Conservation (phyloP, 2,797 vertebrate genomes). For the Cryptoblepharus egeriae region DNA sequence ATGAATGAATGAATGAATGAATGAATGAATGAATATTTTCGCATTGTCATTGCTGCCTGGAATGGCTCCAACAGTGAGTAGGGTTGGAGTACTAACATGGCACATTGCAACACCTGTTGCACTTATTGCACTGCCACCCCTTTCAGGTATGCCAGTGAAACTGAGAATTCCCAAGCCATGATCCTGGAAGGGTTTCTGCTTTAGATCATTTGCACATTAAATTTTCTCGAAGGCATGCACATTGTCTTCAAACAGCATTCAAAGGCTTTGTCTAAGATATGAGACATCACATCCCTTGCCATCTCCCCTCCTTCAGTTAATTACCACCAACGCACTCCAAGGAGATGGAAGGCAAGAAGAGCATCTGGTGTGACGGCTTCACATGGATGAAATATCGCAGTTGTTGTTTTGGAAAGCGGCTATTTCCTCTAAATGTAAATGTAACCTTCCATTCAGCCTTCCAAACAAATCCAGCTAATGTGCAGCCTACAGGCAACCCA, state of each 20-base stretch:
- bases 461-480: not conserved
- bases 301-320: constrained; percentile 30
- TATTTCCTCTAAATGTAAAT: not conserved
- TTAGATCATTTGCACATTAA: not conserved
- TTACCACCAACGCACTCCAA: constrained; percentile 33
- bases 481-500: not conserved
- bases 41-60: too few species aligned
- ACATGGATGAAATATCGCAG: constrained; percentile 12
- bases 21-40: too few species aligned
- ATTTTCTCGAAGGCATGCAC: not conserved
- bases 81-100: too few species aligned
- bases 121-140: too few species aligned
- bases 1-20: too few species aligned
- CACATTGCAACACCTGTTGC: too few species aligned
- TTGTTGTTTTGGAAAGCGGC: not conserved
- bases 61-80: too few species aligned
- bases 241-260: constrained; percentile 10
- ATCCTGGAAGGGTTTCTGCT: not conserved
- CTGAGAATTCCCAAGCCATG: not conserved
- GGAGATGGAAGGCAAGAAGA: not conserved
- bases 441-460: not conserved
- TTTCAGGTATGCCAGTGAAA: too few species aligned
- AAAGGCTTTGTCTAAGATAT: fast-evolving
- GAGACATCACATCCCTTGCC: constrained; percentile 14
- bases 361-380: constrained; percentile 18